phyloP scores from a whole-genome alignment of 2,797 vertebrate genomes.

The Passerculus sandwichensis region DNA sequence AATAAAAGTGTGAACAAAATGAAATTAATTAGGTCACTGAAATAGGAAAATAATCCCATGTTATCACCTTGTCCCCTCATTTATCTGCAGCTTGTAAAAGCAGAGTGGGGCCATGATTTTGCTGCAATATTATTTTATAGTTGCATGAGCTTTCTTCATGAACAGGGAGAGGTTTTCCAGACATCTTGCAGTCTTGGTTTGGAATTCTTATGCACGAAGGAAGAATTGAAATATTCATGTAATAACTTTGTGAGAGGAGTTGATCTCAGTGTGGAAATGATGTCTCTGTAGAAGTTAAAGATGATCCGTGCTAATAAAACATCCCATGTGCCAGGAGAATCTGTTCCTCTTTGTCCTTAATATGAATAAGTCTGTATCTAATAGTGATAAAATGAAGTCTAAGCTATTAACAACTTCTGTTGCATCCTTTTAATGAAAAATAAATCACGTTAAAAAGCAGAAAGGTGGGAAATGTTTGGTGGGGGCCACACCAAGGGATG shows the following conservation, averaged over 20 bases:
- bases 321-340: neutral
- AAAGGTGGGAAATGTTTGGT: neutral
- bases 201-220: neutral
- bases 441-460: neutral
- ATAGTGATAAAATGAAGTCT: neutral
- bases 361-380: neutral
- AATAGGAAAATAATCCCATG: neutral
- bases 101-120: neutral
- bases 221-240: neutral
- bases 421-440: neutral
- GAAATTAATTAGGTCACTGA: neutral
- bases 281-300: neutral
- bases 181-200: neutral
- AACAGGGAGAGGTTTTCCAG: neutral
- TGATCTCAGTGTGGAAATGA: neutral
- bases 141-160: neutral
- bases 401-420: neutral
- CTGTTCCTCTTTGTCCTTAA: neutral
- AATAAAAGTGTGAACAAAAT: neutral
- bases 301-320: neutral
- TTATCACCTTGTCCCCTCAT: neutral
- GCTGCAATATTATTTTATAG: neutral
- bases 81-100: neutral
- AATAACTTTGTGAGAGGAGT: neutral
- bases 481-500: neutral